A percentile compares a stretch with the other conserved stretches of the same genome.
Conservation (phyloP, 2,113 vertebrate genomes). For the Symphodus melops region DNA sequence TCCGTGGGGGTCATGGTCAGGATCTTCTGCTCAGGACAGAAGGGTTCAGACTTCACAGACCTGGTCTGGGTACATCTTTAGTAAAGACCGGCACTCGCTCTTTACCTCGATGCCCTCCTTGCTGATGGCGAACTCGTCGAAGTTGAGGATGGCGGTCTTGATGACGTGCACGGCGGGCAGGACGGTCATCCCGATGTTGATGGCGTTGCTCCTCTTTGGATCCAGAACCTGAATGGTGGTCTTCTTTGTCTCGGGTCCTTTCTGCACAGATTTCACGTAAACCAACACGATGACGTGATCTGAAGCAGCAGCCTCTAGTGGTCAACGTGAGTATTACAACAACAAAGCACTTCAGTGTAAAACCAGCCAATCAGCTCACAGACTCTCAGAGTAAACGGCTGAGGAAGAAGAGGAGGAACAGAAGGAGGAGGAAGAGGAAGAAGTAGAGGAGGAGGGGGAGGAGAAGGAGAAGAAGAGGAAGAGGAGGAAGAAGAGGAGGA, state of each 20-base stretch:
- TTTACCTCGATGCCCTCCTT: constrained; percentile 96
- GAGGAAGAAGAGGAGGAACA: too few species aligned
- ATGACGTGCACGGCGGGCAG: constrained; percentile 93
- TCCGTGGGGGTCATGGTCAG: constrained; percentile 94
- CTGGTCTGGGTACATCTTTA: too few species aligned
- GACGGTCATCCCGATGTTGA: constrained; percentile 96
- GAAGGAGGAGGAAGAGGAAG: too few species aligned
- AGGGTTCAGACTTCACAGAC: too few species aligned
- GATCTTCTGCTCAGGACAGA: constrained; percentile 87
- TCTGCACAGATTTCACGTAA: constrained; percentile 77
- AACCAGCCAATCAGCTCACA: too few species aligned
- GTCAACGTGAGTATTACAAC: background rate
- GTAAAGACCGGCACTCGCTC: too few species aligned
- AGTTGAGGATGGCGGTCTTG: constrained; percentile 92
- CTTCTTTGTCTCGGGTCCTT: constrained; percentile 87
- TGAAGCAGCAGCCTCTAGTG: background rate
- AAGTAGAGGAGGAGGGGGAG: too few species aligned
- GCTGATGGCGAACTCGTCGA: constrained; percentile 95
- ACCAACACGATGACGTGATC: background rate
- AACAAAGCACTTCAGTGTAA: background rate
- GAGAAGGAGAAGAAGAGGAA: too few species aligned
- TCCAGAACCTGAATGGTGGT: constrained; percentile 90
- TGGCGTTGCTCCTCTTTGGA: constrained; percentile 94
- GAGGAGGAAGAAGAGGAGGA: too few species aligned
- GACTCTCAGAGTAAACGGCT: too few species aligned